phyloP scores from a whole-genome alignment of 1,140 invertebrate species.

The Oncopeltus fasciatus region DNA sequence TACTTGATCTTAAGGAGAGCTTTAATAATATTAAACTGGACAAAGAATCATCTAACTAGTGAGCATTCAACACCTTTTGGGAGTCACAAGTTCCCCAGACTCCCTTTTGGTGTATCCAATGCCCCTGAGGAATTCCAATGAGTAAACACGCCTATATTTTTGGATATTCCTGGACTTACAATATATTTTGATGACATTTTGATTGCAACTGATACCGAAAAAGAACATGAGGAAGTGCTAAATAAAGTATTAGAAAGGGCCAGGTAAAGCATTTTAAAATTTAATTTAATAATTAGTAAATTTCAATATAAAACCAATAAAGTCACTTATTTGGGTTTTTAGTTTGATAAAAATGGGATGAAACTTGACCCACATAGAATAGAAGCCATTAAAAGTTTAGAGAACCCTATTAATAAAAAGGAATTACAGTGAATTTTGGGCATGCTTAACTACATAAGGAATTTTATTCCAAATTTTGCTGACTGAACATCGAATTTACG shows the following conservation, averaged over 20 bases:
- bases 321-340: conserved; percentile 27
- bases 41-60: not conserved
- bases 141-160: conserved; percentile 21
- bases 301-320: conserved; percentile 24
- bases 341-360: conserved; percentile 15
- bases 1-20: not conserved
- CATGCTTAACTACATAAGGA: too few relatives aligned
- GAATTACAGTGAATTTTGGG: conserved; percentile 28
- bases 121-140: conserved; percentile 27
- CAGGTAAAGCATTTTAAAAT: conserved; percentile 23
- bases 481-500: conserved; percentile 23
- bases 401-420: too few relatives aligned
- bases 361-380: too few relatives aligned
- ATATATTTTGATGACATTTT: conserved; percentile 26
- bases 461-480: too few relatives aligned
- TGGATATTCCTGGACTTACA: too few relatives aligned
- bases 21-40: not conserved
- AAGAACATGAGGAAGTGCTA: conserved; percentile 28
- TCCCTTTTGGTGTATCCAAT: conserved; percentile 28
- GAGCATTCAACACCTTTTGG: conserved; percentile 1
- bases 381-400: too few relatives aligned
- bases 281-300: conserved; percentile 28
- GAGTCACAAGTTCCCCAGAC: conserved; percentile 22
- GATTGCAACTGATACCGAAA: conserved; percentile 23
- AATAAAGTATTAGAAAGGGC: conserved; percentile 26